Evolutionary conservation across 1,140 invertebrate species (phyloP), one percentile per base, ranked within the genome.

Genomic region (Drosophila watanabei): DNA sequence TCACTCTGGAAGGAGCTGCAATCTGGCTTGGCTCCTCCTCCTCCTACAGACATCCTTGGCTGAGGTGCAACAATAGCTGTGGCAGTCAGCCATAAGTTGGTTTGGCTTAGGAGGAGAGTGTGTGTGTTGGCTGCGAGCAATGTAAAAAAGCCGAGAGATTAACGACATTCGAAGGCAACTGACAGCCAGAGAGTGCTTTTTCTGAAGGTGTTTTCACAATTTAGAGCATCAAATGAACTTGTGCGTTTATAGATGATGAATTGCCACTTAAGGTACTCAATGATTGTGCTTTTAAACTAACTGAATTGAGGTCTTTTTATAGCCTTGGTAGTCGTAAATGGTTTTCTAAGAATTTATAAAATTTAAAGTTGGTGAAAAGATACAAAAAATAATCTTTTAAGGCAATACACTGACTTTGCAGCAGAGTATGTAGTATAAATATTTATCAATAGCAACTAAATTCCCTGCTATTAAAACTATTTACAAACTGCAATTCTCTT

Each of bases 31-130:
- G 24, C 28, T 51, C 0, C 46, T 16, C 2, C 45, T 24, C 13
- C 62, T 37, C 20, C 13, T 10, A 2, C 61, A 43, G 57, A 46
- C 39, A 66, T 66, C 58, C 64, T 66, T 66, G 64, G 58, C 68
- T 20, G 39, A 54, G 63, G 45, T 70, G 68, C 70, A 73, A 73
- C 70, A 72, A 73, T 51, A 18, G 32, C 70, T 35, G n/a, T 73
- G 70, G 69, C 68, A 73, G 20, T 35, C 52, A 39, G 54, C 70
- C 52, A 59, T 72, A 66, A 64, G 48, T 72, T 43, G 30, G 35
- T 13, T 24, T 69, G 14, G 33, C 13, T 62, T 52, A 24, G 37
- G 5, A 51, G 16, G 16, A 51, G 18, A 35, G 10, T 48, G 35
- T 41, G 18, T 10, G 8, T 30, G 45, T 35, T 32, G 28, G 28